These are phyloP conservation scores for Conops quadrifasciatus DNA, from an alignment of 2,888 invertebrate genomes.

Conservation along the genomic window DNA sequence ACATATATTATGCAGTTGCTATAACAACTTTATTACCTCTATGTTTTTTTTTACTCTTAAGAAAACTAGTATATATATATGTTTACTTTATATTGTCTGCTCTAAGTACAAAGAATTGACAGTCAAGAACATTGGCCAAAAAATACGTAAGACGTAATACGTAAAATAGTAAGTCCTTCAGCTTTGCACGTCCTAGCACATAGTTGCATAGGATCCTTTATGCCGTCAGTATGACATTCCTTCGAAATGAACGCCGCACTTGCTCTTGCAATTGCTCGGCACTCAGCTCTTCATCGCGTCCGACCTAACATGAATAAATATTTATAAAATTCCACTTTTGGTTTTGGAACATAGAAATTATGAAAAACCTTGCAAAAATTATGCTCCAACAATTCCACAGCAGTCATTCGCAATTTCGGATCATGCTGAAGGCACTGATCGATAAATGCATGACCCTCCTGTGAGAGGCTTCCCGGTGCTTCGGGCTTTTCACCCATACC, in stretches of 20 bases:
- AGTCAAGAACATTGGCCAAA: too few species aligned
- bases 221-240: slow-evolving; percentile 47
- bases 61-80: neutral
- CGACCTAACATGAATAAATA: slow-evolving; percentile 50
- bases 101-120: neutral
- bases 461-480: slow-evolving; percentile 77
- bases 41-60: neutral
- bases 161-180: too few species aligned
- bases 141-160: too few species aligned
- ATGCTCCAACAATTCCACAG: slow-evolving; percentile 76
- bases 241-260: slow-evolving; percentile 57
- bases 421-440: slow-evolving; percentile 83
- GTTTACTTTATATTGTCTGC: neutral
- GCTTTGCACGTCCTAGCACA: too few species aligned
- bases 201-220: slow-evolving; percentile 8
- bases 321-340: neutral
- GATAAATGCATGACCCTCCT: slow-evolving; percentile 85
- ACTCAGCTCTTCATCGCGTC: slow-evolving; percentile 55
- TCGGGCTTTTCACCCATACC: slow-evolving; percentile 89
- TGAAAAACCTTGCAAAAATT: slow-evolving; percentile 73
- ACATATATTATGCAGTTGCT: neutral
- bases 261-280: slow-evolving; percentile 56
- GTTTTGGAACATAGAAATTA: neutral
- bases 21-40: too few species aligned
- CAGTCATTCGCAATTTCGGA: slow-evolving; percentile 76